Evolutionary conservation across 2,888 invertebrate species (phyloP), one percentile per base, ranked within the genome.

Genomic region (Chydorus sphaericus): DNA sequence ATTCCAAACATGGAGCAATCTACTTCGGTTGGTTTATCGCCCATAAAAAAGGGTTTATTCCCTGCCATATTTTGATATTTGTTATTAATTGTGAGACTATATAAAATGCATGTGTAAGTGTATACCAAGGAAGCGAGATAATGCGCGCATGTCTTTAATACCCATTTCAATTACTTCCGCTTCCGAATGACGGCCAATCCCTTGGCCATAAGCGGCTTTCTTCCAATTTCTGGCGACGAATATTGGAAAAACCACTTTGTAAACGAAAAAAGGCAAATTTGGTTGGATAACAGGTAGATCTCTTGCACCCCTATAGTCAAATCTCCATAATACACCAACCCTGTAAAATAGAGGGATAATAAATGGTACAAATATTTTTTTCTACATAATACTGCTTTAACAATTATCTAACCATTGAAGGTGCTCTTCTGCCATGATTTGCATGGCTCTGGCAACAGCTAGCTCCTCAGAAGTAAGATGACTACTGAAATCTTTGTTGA

Each of bases 1-100:
- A 66, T 64, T 5, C 68, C 70, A 65, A 72, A 72, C 38, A 70
- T 60, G 3, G 68, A 63, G 62, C 69, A 69, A 60, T 72, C 71
- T 4, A 66, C 62, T 55, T 57, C 56, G 3, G 62, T 62, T 11
- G 63, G 63, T 4, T 33, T 38, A 2, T 58, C 56, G 6, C 63
- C 63, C 52, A 62, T 54, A 30, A 63, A 62, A 49, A 59, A 63
- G 6, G 54, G 11, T 30, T 63, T 62, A 37, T 60, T 63, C 23
- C 63, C 63, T 55, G 49, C 2, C 49, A 55, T 23, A 49, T 2
- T 18, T 38, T 8, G 14, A 20, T 20, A 8, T 3, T 4, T 20
- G 8, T 14, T 44, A 44, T 20, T n/a, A n/a, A n/a, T 18, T 3
- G 26, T 20, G 44, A 44, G 20, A 26, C 4, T 14, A 33, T 33